These are phyloP conservation scores for Promerops cafer DNA, from an alignment of 2,113 vertebrate species.

Conservation along the genomic window DNA sequence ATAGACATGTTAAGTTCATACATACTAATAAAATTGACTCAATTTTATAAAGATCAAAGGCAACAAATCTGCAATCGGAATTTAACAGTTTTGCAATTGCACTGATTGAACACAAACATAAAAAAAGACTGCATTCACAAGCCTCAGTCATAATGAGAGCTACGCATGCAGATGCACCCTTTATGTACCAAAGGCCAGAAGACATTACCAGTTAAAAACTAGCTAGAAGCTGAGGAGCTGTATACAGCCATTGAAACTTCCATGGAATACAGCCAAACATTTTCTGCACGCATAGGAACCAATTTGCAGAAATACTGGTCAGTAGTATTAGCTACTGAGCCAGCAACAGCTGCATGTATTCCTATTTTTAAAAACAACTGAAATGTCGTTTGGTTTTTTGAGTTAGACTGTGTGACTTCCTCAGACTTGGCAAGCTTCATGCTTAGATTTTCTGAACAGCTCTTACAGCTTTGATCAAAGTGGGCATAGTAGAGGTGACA, in stretches of 20 bases:
- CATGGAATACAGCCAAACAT: background rate
- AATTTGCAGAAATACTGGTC: background rate
- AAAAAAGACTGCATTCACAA: background rate
- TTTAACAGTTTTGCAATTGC: background rate
- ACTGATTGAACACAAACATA: background rate
- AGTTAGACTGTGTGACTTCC: background rate
- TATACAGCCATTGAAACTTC: background rate
- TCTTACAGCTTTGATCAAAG: background rate
- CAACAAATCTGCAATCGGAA: background rate
- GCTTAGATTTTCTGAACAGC: background rate
- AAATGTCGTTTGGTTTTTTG: background rate
- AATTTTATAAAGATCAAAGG: background rate
- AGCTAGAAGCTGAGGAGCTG: background rate
- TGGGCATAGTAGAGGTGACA: background rate
- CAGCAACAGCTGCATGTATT: background rate
- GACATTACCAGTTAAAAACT: background rate
- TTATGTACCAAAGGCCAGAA: background rate
- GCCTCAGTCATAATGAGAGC: background rate
- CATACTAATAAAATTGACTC: background rate
- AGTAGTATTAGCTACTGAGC: background rate
- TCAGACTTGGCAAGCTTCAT: background rate
- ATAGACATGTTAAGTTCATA: background rate
- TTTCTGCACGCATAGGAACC: background rate
- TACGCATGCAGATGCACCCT: fast-evolving
- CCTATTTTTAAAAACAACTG: background rate